Base-by-base conservation (phyloP, 1,140 invertebrate genomes). In the Episyrphus balteatus region DNA sequence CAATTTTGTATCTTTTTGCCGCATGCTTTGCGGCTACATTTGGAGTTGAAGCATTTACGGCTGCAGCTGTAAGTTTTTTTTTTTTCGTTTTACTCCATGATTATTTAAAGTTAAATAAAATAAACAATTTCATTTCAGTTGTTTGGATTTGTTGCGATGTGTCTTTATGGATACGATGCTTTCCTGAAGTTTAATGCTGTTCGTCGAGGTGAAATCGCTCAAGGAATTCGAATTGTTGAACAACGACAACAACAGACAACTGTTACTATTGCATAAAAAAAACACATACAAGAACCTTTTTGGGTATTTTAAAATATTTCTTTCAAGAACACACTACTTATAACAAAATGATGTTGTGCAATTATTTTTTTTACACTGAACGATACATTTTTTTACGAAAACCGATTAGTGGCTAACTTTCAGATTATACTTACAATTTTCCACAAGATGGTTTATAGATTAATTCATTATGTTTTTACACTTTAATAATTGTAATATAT, bases 91-190 rank as follows among this genome's bases (percentile, higher is more conserved):
- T 9, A 37, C 18, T 39, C 5, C 5, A 17, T 3, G 3, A 45
- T 5, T 12, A 32, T 15, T 32, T 44, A 21, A 51, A 46, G 44
- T 31, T 45, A 32, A 14, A 50, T 26, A 3, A 42, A 44, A 39
- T 30, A 39, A 48, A 47, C 33, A 36, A 52, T 57, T 59, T 59
- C 56, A 47, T 52, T 77, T 78, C 26, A 88, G 84, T 84, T 89
- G 62, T 89, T 90, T 62, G 87, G 86, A 33, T 90, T 83, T 67
- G 72, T 75, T 46, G 80, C 80, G 21, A 88, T 84, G 79, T 55
- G 81, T n/a, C 75, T 72, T 12, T 92, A 89, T 69, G 84, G 75
- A 1, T 75, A 79, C 46, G 88, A 91, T 59, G 80, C 82, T 7
- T 86, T 78, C 63, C 61, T 88, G 10, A 91, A 91, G 61, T 88